These are phyloP conservation scores for Encarsia formosa DNA, from an alignment of 2,888 invertebrate species.

Conservation along the genomic window DNA sequence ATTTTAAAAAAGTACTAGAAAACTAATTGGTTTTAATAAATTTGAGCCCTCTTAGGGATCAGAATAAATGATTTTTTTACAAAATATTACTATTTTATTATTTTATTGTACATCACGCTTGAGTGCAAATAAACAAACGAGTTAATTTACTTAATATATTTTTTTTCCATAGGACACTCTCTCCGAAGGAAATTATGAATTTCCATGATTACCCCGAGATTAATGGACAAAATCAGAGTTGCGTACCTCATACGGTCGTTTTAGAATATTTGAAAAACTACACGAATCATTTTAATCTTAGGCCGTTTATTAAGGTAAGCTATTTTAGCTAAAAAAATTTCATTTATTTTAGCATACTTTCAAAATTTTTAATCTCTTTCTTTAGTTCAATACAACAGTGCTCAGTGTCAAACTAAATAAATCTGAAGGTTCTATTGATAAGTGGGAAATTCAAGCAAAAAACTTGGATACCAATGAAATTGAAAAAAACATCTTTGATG, in stretches of 20 bases:
- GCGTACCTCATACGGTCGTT: conserved; percentile 64
- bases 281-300: conserved; percentile 60
- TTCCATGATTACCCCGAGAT: conserved; percentile 68
- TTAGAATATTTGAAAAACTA: conserved; percentile 66
- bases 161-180: conserved; percentile 63
- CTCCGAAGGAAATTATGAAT: conserved; percentile 78
- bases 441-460: conserved; percentile 52
- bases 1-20: too few species aligned
- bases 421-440: conserved; percentile 52
- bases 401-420: too few species aligned
- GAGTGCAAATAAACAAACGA: too few species aligned
- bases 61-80: too few species aligned
- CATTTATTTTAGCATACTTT: not conserved
- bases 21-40: too few species aligned
- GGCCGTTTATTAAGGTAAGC: conserved; percentile 61
- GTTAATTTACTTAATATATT: too few species aligned
- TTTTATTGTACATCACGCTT: too few species aligned
- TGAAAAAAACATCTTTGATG: conserved; percentile 57
- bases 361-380: conserved; percentile 41
- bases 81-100: too few species aligned
- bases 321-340: not conserved
- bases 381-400: conserved; percentile 52
- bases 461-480: conserved; percentile 51
- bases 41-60: too few species aligned
- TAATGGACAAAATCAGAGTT: conserved; percentile 57